Conservation (phyloP, 2,888 invertebrate species). For the Drosophila differens region DNA sequence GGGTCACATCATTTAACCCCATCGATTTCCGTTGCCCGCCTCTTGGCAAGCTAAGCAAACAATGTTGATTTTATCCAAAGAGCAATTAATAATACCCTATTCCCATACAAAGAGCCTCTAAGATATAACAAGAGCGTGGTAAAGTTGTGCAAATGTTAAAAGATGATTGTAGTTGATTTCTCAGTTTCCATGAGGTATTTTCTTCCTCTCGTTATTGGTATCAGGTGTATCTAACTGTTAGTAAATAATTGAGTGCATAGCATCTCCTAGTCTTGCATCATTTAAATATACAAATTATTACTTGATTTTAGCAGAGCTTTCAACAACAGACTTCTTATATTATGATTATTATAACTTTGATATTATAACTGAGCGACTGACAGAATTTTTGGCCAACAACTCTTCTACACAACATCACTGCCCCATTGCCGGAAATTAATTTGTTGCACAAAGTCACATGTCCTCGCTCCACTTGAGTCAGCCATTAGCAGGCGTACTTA, state of each 20-base stretch:
- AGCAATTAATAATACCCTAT: constrained; percentile 52
- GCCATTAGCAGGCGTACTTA: neutral
- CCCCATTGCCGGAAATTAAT: constrained; percentile 52
- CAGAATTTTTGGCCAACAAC: constrained; percentile 23
- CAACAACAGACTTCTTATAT: constrained; percentile 19
- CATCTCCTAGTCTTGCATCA: neutral
- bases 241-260: neutral
- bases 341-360: constrained; percentile 21
- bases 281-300: too few relatives aligned
- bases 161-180: neutral
- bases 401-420: constrained; percentile 34
- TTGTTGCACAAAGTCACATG: constrained; percentile 44
- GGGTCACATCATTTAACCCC: constrained; percentile 55
- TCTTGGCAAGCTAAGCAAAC: constrained; percentile 42
- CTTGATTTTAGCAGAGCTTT: constrained; percentile 36
- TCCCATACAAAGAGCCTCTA: neutral
- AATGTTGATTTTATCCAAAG: constrained; percentile 64
- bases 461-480: neutral
- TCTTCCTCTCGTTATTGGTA: neutral
- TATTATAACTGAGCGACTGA: constrained; percentile 32
- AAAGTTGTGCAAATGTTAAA: neutral
- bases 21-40: constrained; percentile 28
- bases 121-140: neutral
- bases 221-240: neutral
- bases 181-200: neutral